Evolutionary conservation across 1,140 invertebrate genomes (phyloP).

Genomic region (Drosophila nasuta): DNA sequence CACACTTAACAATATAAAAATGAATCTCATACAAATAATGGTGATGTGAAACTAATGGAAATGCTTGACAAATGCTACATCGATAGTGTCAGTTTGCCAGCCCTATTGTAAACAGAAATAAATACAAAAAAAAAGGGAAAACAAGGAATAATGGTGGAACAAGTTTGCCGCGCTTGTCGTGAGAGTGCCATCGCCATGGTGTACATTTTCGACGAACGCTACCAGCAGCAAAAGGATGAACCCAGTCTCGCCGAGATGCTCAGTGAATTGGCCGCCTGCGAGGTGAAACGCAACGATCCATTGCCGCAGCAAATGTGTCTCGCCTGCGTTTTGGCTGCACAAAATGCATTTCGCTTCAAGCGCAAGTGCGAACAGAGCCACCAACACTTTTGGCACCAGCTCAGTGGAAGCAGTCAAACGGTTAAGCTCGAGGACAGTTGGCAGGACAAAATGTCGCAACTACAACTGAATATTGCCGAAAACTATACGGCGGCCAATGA

Average conservation of each 20-base stretch:
- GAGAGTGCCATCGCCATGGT: constrained; percentile 1
- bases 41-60: background rate
- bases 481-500: background rate
- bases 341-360: constrained; percentile 31
- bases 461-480: background rate
- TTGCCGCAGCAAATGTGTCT: constrained; percentile 42
- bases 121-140: background rate
- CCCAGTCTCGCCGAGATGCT: constrained; percentile 39
- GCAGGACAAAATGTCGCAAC: background rate
- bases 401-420: background rate
- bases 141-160: constrained; percentile 7
- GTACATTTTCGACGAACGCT: constrained; percentile 22
- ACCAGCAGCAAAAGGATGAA: background rate
- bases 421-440: constrained; percentile 4
- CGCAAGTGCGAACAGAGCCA: constrained; percentile 39
- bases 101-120: constrained; percentile 6
- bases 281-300: constrained; percentile 27
- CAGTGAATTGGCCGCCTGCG: constrained; percentile 31
- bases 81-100: constrained; percentile 1
- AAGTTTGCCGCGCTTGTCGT: constrained; percentile 41
- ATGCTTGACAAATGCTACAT: background rate
- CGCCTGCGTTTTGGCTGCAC: constrained; percentile 9
- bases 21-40: too few species aligned
- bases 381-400: constrained; percentile 26
- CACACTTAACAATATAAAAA: too few species aligned